A percentile compares a stretch with the other conserved stretches of the same genome.
phyloP scores from a whole-genome alignment of 2,113 vertebrate genomes.

The Ochotona princeps region DNA sequence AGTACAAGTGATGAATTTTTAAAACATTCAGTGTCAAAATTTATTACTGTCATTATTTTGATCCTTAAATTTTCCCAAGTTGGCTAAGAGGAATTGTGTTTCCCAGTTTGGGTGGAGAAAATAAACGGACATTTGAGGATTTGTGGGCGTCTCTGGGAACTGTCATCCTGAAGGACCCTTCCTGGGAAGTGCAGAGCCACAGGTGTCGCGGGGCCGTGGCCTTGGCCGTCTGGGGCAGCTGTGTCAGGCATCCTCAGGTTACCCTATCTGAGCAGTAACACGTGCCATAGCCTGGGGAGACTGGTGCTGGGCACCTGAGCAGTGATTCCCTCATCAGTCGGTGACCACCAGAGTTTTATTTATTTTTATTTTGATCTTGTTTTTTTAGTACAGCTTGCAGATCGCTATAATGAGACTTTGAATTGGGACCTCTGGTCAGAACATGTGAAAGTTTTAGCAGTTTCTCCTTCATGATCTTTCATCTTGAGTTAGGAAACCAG shows the following conservation, averaged over 20 bases:
- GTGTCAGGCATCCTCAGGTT: background rate
- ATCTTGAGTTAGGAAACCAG: background rate
- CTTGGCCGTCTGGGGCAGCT: background rate
- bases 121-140: background rate
- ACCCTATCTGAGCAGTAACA: background rate
- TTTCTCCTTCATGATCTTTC: background rate
- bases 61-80: background rate
- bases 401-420: background rate
- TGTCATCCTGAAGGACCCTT: background rate
- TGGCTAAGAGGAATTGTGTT: background rate
- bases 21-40: background rate
- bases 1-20: slow-evolving; percentile 15
- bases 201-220: background rate
- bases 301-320: background rate
- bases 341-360: background rate
- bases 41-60: background rate
- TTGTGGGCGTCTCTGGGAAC: background rate
- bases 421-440: background rate
- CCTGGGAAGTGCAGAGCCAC: too few species aligned
- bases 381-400: background rate
- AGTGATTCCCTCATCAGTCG: background rate
- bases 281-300: background rate
- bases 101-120: slow-evolving; percentile 12
- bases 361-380: background rate
- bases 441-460: background rate